Percentiles rank a stretch among this genome's conserved stretches.
These are phyloP conservation scores for Gadus macrocephalus DNA, from an alignment of 2,113 vertebrate species.

Conservation along the genomic window DNA sequence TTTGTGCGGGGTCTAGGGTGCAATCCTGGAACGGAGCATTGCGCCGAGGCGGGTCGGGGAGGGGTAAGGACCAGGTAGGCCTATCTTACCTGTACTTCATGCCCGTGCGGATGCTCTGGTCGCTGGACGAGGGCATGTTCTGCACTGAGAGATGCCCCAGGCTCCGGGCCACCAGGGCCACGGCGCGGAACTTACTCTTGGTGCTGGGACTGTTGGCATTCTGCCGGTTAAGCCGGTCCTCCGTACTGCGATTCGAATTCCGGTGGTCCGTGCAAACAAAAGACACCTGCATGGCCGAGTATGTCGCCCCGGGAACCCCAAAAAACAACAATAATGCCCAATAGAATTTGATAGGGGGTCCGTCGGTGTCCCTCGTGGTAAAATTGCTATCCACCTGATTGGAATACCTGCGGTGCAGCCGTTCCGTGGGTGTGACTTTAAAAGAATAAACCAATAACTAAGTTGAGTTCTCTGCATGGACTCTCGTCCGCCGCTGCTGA, in stretches of 20 bases:
- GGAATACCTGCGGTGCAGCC: too few species aligned
- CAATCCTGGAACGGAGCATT: neutral
- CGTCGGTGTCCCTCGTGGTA: too few species aligned
- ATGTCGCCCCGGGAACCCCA: too few species aligned
- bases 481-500: too few species aligned
- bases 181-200: slow-evolving; percentile 75
- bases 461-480: too few species aligned
- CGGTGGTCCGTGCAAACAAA: slow-evolving; percentile 84
- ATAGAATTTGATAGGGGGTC: too few species aligned
- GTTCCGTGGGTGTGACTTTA: too few species aligned
- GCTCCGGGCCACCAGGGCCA: slow-evolving; percentile 85
- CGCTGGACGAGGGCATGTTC: slow-evolving; percentile 63
- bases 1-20: too few species aligned
- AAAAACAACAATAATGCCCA: too few species aligned
- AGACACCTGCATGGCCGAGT: slow-evolving; percentile 81
- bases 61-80: neutral
- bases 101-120: slow-evolving; percentile 71
- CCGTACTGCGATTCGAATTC: slow-evolving; percentile 68
- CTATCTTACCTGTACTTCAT: slow-evolving; percentile 84
- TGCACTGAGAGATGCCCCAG: slow-evolving; percentile 82
- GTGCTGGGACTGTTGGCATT: slow-evolving; percentile 77
- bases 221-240: slow-evolving; percentile 78
- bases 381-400: too few species aligned
- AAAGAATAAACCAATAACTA: too few species aligned
- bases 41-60: neutral